These are phyloP conservation scores for Mimachlamys varia DNA, from an alignment of 2,888 invertebrate genomes.

Conservation along the genomic window DNA sequence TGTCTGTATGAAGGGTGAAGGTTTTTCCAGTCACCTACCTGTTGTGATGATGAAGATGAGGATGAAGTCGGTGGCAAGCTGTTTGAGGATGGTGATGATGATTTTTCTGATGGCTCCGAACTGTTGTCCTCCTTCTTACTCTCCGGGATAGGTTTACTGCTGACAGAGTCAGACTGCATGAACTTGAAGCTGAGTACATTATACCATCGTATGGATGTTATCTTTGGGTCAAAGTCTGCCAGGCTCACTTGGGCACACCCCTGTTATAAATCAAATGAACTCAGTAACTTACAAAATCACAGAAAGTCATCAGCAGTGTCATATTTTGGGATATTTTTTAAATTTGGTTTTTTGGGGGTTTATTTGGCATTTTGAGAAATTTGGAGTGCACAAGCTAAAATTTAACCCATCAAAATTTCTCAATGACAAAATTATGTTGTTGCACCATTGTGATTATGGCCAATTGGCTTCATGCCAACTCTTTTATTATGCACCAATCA, in stretches of 20 bases:
- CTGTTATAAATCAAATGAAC: conserved; percentile 82
- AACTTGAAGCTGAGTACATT: conserved; percentile 94
- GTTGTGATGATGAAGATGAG: conserved; percentile 18
- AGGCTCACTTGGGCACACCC: conserved; percentile 97
- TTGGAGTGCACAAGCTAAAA: no score
- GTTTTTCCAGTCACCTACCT: conserved; percentile 6
- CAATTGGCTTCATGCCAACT: no score
- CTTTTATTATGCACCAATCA: no score
- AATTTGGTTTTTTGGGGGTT: no score
- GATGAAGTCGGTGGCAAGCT: conserved; percentile 32
- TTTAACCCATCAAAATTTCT: no score
- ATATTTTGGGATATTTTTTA: no score
- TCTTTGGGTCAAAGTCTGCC: conserved; percentile 95
- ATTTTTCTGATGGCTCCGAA: conserved; percentile 40
- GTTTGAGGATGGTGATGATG: conserved; percentile 38
- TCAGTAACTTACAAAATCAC: no score
- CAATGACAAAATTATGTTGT: no score
- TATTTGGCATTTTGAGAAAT: no score
- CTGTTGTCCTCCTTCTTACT: not conserved
- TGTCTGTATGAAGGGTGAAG: no score
- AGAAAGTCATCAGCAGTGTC: no score
- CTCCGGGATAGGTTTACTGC: conserved; percentile 32
- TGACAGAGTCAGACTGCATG: conserved; percentile 84
- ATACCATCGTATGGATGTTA: conserved; percentile 95
- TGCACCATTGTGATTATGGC: no score